Percentiles rank a stretch among this genome's conserved stretches.
Evolutionary conservation across 2,888 invertebrate genomes (phyloP).

Genomic region (Eupelmus urozonus): DNA sequence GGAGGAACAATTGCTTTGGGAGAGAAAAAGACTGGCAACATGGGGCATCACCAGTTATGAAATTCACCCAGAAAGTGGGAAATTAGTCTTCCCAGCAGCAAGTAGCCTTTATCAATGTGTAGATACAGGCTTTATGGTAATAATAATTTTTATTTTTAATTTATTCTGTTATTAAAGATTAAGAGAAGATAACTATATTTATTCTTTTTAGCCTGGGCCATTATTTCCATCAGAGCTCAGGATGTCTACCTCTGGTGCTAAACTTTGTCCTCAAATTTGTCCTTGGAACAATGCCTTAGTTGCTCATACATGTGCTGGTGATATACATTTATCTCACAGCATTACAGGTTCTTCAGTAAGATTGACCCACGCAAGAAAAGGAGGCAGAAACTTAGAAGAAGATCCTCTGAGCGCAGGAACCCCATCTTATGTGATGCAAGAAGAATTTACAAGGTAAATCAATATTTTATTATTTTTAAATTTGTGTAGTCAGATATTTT

Average conservation of each 20-base stretch:
- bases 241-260: conserved; percentile 83
- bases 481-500: background rate
- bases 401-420: conserved; percentile 94
- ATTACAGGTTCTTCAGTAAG: conserved; percentile 84
- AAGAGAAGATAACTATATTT: conserved; percentile 15
- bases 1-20: conserved; percentile 94
- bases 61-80: conserved; percentile 88
- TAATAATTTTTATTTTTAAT: conserved; percentile 2
- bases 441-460: conserved; percentile 86
- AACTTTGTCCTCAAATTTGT: conserved; percentile 90
- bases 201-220: conserved; percentile 79
- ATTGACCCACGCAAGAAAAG: conserved; percentile 85
- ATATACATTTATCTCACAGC: conserved; percentile 92
- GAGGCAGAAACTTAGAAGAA: conserved; percentile 84
- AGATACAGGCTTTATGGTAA: conserved; percentile 85
- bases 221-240: conserved; percentile 85
- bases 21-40: conserved; percentile 92
- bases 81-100: conserved; percentile 93
- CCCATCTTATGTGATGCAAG: conserved; percentile 99
- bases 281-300: conserved; percentile 89
- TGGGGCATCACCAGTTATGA: conserved; percentile 97
- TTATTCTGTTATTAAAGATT: background rate
- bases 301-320: conserved; percentile 93
- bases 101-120: conserved; percentile 92
- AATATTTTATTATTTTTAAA: background rate